Evolutionary conservation across 2,888 invertebrate species (phyloP).

Genomic region (Diploptera punctata): DNA sequence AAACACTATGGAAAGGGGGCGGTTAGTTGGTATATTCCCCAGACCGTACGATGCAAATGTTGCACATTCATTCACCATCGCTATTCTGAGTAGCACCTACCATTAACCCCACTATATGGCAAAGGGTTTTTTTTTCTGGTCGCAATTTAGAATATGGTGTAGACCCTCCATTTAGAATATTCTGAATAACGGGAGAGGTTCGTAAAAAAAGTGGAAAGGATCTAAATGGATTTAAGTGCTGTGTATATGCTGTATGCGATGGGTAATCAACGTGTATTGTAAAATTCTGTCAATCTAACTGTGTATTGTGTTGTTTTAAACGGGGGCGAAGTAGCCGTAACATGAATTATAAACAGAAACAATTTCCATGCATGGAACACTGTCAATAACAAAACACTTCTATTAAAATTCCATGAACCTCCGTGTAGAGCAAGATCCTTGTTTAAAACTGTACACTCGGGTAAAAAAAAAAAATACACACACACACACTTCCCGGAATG

Average conservation of each 20-base stretch:
- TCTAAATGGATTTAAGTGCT: neutral
- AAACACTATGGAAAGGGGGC: neutral
- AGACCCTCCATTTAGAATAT: neutral
- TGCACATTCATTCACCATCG: neutral
- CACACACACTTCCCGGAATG: no score
- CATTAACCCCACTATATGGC: conserved; percentile 5
- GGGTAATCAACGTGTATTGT: neutral
- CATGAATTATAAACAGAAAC: neutral
- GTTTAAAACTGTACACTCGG: no score
- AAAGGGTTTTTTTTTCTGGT: neutral
- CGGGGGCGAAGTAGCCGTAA: neutral
- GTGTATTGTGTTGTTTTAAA: neutral
- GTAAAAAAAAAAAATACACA: no score
- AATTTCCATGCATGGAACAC: neutral
- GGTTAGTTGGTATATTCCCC: neutral
- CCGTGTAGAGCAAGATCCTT: neutral
- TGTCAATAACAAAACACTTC: neutral
- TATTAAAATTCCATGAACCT: neutral
- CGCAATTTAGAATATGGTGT: neutral
- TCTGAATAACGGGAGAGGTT: neutral
- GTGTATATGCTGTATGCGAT: neutral
- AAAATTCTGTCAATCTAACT: neutral
- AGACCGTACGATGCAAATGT: conserved; percentile 17
- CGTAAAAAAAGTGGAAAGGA: neutral
- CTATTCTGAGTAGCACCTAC: neutral